phyloP scores from a whole-genome alignment of 2,888 invertebrate genomes.

The Oxycera nigricornis region DNA sequence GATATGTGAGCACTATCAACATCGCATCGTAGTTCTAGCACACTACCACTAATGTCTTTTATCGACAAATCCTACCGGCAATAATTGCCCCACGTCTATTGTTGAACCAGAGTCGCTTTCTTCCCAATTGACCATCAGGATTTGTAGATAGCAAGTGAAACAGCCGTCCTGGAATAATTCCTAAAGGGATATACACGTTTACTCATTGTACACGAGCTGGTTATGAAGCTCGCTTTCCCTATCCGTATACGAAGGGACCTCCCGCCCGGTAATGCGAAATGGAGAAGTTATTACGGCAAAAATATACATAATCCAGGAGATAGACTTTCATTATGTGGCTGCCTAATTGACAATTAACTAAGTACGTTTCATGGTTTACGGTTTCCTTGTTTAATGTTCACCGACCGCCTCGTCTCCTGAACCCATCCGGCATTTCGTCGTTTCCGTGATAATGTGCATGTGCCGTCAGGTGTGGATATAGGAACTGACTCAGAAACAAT shows the following conservation, averaged over 20 bases:
- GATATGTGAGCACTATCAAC: conserved; percentile 17
- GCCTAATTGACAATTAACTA: conserved; percentile 38
- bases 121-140: too few relatives aligned
- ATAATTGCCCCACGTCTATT: too few relatives aligned
- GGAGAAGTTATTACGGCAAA: conserved; percentile 20
- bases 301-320: conserved; percentile 22
- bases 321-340: conserved; percentile 27
- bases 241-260: not conserved
- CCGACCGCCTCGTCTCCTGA: not conserved
- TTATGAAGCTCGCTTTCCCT: not conserved
- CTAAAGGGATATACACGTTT: not conserved
- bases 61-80: not conserved
- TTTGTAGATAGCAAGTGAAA: not conserved
- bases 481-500: not conserved
- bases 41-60: not conserved
- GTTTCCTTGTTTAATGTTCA: not conserved
- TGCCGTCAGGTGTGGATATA: conserved; percentile 19
- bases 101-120: too few relatives aligned
- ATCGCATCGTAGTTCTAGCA: not conserved
- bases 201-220: not conserved
- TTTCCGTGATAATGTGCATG: too few relatives aligned
- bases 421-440: not conserved
- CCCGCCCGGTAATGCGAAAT: conserved; percentile 4
- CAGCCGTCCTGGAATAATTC: not conserved
- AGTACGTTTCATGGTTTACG: conserved; percentile 32